These are phyloP conservation scores for Carassius gibelio DNA, from an alignment of 2,113 vertebrate species.

Conservation along the genomic window DNA sequence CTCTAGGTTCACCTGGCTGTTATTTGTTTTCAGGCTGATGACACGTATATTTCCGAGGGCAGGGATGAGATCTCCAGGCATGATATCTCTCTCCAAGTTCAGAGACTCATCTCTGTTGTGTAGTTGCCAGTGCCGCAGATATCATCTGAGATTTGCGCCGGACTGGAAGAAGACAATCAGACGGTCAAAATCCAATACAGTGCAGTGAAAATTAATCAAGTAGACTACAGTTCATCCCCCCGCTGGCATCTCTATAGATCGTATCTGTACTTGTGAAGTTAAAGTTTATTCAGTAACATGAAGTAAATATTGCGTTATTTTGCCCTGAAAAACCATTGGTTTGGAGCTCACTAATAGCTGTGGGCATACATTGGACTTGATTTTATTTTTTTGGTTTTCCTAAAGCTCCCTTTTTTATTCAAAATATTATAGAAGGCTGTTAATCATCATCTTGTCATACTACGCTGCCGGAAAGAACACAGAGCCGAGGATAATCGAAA, in stretches of 20 bases:
- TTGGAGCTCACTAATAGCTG: no score
- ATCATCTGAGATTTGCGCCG: conserved; percentile 68
- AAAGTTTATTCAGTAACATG: conserved; percentile 6
- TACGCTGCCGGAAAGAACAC: no score
- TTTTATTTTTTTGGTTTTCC: no score
- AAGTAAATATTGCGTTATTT: no score
- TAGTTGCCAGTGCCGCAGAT: conserved; percentile 75
- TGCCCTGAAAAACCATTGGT: no score
- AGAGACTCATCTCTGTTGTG: conserved; percentile 73
- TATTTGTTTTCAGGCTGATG: conserved; percentile 71
- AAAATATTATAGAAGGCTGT: no score
- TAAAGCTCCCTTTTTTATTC: no score
- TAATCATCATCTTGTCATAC: no score
- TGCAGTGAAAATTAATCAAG: background rate
- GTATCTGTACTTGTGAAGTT: background rate
- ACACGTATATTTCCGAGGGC: conserved; percentile 64
- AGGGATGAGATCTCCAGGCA: conserved; percentile 46
- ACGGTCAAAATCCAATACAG: conserved; percentile 5
- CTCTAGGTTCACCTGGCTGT: conserved; percentile 68
- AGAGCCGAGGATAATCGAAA: no score
- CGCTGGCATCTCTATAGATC: conserved; percentile 5
- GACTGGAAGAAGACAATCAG: conserved; percentile 57
- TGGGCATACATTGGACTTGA: no score
- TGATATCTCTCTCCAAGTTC: conserved; percentile 47
- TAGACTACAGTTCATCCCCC: conserved; percentile 31